Percentiles rank a stretch among this genome's conserved stretches.
Evolutionary conservation across 2,888 invertebrate genomes (phyloP).

Genomic region (Drosophila setosimentum): DNA sequence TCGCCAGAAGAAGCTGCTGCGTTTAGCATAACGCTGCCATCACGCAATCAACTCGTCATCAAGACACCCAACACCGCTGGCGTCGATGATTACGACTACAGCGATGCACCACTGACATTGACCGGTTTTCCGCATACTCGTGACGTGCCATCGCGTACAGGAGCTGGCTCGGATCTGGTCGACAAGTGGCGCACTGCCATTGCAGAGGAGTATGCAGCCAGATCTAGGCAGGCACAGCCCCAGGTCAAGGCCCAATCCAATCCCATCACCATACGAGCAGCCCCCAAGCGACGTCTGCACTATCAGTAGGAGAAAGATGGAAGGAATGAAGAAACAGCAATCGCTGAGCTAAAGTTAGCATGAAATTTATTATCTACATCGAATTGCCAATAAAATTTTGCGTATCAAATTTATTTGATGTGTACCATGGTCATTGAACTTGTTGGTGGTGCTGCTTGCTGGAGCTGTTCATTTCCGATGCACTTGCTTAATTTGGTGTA

Average conservation of each 20-base stretch:
- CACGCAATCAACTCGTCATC: conserved; percentile 81
- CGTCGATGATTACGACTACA: conserved; percentile 77
- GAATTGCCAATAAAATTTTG: conserved; percentile 72
- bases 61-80: conserved; percentile 63
- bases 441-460: neutral
- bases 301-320: conserved; percentile 41
- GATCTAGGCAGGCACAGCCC: conserved; percentile 28
- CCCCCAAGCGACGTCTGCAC: conserved; percentile 69
- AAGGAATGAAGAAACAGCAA: neutral
- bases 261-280: conserved; percentile 47
- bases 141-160: conserved; percentile 49
- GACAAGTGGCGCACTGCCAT: conserved; percentile 78
- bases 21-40: conserved; percentile 82
- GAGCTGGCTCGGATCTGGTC: conserved; percentile 62
- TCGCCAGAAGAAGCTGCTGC: conserved; percentile 84
- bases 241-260: conserved; percentile 7
- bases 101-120: conserved; percentile 49
- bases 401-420: conserved; percentile 37
- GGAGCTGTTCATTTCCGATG: conserved; percentile 13
- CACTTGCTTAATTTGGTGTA: conserved; percentile 47
- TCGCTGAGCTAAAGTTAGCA: conserved; percentile 8
- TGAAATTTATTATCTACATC: conserved; percentile 37
- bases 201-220: conserved; percentile 75
- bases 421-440: conserved; percentile 50
- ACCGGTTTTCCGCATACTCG: conserved; percentile 60